phyloP scores from a whole-genome alignment of 2,888 invertebrate species.

The Hemistola chrysoprasaria region DNA sequence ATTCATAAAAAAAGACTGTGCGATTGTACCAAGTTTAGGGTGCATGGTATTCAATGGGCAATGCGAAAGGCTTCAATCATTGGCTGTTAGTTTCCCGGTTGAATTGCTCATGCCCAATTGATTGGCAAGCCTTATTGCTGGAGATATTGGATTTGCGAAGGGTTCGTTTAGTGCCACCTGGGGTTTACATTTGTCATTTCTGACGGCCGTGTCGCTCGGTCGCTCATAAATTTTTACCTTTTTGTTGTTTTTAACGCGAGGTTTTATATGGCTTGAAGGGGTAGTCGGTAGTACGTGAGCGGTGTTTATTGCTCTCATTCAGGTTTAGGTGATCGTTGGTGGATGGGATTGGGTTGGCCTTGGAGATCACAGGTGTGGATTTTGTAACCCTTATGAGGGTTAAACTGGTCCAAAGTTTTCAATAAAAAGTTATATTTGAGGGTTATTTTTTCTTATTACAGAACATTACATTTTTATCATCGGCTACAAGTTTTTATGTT shows the following conservation, averaged over 20 bases:
- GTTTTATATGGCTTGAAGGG: constrained; percentile 14
- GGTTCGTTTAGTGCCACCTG: constrained; percentile 50
- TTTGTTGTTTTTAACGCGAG: constrained; percentile 47
- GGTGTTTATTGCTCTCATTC: constrained; percentile 40
- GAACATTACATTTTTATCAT: too few species aligned
- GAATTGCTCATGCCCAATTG: constrained; percentile 20
- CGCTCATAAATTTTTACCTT: constrained; percentile 58
- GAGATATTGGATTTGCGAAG: constrained; percentile 20
- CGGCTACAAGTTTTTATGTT: too few species aligned
- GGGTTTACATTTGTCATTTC: constrained; percentile 48
- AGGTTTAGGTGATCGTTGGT: constrained; percentile 35
- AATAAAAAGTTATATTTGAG: not conserved
- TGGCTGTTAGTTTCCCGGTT: constrained; percentile 27
- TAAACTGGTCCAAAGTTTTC: not conserved
- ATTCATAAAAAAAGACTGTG: constrained; percentile 6
- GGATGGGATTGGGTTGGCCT: constrained; percentile 33
- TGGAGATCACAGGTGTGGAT: constrained; percentile 41
- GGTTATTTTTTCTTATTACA: too few species aligned
- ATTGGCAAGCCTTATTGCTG: constrained; percentile 25
- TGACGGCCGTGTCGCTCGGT: constrained; percentile 47
- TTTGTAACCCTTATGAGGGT: constrained; percentile 19
- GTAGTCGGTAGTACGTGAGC: constrained; percentile 14
- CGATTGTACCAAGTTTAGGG: not conserved
- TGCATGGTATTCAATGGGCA: constrained; percentile 26
- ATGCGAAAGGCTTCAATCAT: constrained; percentile 38